Percentiles rank a stretch among this genome's conserved stretches.
These are phyloP conservation scores for Aleiodes sp. DNA, from an alignment of 1,140 invertebrate genomes.

Conservation along the genomic window DNA sequence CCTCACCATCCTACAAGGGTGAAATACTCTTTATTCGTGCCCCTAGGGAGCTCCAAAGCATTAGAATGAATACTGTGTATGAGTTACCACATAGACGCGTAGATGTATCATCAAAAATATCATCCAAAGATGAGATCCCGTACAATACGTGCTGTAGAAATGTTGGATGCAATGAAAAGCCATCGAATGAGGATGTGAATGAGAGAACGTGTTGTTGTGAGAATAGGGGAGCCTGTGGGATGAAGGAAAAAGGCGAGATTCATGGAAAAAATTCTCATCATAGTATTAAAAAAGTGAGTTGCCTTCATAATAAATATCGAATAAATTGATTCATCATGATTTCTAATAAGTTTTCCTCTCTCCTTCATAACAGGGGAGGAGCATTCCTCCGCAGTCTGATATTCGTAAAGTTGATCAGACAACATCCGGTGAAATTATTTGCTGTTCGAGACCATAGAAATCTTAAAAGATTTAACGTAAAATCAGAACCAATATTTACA, in stretches of 20 bases:
- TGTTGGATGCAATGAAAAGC: neutral
- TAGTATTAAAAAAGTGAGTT: too few species aligned
- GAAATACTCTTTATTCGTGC: slow-evolving; percentile 16
- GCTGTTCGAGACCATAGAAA: too few species aligned
- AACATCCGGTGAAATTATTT: neutral
- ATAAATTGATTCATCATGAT: too few species aligned
- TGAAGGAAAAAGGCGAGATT: neutral
- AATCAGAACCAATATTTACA: too few species aligned
- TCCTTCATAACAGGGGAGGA: too few species aligned
- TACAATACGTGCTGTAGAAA: neutral
- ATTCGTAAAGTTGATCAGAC: neutral
- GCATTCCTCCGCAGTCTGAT: too few species aligned
- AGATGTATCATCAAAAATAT: neutral
- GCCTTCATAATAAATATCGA: too few species aligned
- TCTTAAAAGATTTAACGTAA: too few species aligned
- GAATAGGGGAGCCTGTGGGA: neutral
- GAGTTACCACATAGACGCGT: slow-evolving; percentile 1
- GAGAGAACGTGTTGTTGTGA: neutral
- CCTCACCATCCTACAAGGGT: slow-evolving; percentile 9
- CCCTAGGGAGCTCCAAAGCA: neutral
- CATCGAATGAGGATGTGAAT: neutral
- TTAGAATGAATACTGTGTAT: slow-evolving; percentile 7
- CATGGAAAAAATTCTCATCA: neutral
- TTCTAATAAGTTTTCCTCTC: too few species aligned
- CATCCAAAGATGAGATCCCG: neutral